Conservation (phyloP, 2,113 vertebrate species). For the Tor tambroides region DNA sequence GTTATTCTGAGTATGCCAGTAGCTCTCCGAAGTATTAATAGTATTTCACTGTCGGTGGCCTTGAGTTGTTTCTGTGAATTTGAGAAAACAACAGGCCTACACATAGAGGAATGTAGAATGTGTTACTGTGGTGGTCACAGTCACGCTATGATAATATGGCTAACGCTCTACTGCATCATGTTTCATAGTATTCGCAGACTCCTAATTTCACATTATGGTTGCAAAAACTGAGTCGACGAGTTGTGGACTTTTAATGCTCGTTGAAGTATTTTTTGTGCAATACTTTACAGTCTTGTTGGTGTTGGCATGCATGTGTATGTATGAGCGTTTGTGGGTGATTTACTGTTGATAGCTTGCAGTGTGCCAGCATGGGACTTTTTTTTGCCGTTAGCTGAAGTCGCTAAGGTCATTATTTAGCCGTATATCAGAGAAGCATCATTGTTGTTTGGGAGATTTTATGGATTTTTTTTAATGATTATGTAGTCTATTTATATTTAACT, state of each 20-base stretch:
- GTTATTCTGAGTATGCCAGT: slow-evolving; percentile 31
- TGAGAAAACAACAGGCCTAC: slow-evolving; percentile 33
- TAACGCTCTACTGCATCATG: not conserved
- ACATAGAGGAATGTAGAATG: slow-evolving; percentile 23
- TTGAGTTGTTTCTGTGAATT: slow-evolving; percentile 31
- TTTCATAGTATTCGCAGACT: slow-evolving; percentile 13
- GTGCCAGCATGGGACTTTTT: not conserved
- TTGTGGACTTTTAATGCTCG: not conserved
- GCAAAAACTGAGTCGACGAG: not conserved
- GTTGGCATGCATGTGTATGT: slow-evolving; percentile 2
- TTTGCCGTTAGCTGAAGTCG: not conserved
- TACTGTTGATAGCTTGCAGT: slow-evolving; percentile 1
- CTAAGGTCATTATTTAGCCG: slow-evolving; percentile 13
- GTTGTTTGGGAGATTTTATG: not conserved
- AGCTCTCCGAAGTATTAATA: slow-evolving; percentile 13
- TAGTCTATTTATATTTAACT: not conserved
- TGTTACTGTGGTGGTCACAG: slow-evolving; percentile 10
- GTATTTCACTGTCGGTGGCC: slow-evolving; percentile 33
- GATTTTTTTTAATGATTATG: not conserved
- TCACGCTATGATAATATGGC: not conserved
- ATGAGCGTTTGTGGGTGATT: slow-evolving; percentile 15
- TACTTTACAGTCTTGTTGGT: not conserved
- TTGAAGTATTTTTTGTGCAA: not conserved
- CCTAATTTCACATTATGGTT: not conserved
- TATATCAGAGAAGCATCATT: not conserved